phyloP scores from a whole-genome alignment of 2,797 vertebrate species.

The Periparus ater region DNA sequence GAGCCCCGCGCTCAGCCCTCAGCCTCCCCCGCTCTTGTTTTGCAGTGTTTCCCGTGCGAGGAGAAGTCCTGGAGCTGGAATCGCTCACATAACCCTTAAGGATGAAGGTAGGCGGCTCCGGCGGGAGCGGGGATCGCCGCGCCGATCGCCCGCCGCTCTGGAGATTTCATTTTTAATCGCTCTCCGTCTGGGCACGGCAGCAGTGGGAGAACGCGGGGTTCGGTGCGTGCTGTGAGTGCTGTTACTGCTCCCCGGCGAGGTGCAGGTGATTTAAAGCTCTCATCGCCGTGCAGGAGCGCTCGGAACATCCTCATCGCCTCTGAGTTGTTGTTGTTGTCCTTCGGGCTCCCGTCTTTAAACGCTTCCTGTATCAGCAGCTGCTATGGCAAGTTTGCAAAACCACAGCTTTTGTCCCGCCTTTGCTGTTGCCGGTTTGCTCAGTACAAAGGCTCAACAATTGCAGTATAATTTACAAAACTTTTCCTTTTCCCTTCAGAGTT shows the following conservation, averaged over 20 bases:
- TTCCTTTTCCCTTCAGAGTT: background rate
- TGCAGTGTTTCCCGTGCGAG: constrained; percentile 59
- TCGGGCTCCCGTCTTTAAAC: constrained; percentile 50
- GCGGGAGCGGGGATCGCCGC: background rate
- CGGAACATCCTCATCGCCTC: constrained; percentile 10
- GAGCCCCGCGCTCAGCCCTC: background rate
- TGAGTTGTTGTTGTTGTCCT: constrained; percentile 62
- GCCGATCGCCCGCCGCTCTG: background rate
- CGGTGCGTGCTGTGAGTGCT: background rate
- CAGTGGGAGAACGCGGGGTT: background rate
- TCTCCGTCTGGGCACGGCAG: background rate
- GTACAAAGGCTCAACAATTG: background rate
- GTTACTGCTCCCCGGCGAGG: background rate
- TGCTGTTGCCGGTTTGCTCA: constrained; percentile 1
- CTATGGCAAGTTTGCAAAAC: constrained; percentile 61
- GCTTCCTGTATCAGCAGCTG: constrained; percentile 69
- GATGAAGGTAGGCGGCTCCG: constrained; percentile 89
- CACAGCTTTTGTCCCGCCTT: constrained; percentile 63
- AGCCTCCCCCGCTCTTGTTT: background rate
- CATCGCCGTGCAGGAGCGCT: background rate
- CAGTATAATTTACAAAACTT: background rate
- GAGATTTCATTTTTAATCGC: background rate
- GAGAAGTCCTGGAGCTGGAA: constrained; percentile 88
- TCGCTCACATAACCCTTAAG: constrained; percentile 85
- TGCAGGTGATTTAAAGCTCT: background rate